phyloP scores from a whole-genome alignment of 2,113 vertebrate species.

The Mellivora capensis region DNA sequence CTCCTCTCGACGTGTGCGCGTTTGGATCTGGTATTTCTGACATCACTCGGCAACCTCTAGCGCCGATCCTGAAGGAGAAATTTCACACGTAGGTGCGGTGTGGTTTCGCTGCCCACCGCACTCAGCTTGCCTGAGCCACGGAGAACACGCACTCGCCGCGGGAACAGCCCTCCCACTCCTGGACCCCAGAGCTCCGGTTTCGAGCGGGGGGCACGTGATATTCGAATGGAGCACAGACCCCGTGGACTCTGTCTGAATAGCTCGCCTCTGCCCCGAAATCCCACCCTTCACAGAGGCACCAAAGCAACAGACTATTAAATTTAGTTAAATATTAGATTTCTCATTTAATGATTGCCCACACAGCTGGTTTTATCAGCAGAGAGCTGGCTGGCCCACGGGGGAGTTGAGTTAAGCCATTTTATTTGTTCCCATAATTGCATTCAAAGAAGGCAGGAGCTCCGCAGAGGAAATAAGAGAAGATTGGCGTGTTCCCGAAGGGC shows the following conservation, averaged over 20 bases:
- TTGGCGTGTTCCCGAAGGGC: slow-evolving; percentile 80
- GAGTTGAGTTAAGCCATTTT: slow-evolving; percentile 79
- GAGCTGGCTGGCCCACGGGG: slow-evolving; percentile 80
- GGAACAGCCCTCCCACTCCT: neutral
- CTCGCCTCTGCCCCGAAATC: slow-evolving; percentile 71
- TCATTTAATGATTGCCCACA: slow-evolving; percentile 85
- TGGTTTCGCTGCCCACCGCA: neutral
- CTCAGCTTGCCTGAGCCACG: neutral
- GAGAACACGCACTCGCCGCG: neutral
- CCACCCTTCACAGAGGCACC: slow-evolving; percentile 65
- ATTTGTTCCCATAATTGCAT: slow-evolving; percentile 89
- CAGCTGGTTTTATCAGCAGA: slow-evolving; percentile 86
- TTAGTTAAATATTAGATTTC: slow-evolving; percentile 85
- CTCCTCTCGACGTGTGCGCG: neutral
- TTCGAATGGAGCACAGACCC: neutral
- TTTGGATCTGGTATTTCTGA: neutral
- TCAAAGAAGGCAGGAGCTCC: slow-evolving; percentile 78
- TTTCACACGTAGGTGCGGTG: neutral
- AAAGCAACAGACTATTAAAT: slow-evolving; percentile 80
- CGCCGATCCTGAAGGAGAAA: neutral
- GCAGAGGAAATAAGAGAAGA: slow-evolving; percentile 79
- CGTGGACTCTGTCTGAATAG: slow-evolving; percentile 61
- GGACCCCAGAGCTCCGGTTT: neutral
- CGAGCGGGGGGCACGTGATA: accelerated
- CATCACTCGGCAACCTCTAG: accelerated